Conservation (phyloP, 1,140 invertebrate species). For the Caerostris darwini region DNA sequence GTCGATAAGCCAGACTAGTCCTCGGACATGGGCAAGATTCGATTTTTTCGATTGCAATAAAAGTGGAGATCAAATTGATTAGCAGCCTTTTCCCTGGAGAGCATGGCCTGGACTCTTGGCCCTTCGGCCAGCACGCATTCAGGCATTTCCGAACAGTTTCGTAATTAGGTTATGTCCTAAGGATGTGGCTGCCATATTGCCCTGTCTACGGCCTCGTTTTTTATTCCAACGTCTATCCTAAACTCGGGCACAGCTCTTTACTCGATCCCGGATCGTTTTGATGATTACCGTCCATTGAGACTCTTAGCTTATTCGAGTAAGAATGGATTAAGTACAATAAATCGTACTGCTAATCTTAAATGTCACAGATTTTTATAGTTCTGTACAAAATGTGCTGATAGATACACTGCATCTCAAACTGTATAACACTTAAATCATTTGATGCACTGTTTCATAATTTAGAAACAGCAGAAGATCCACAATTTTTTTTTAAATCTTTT, state of each 20-base stretch:
- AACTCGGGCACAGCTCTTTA: slow-evolving; percentile 29
- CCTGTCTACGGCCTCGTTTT: slow-evolving; percentile 49
- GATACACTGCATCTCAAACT: too few species aligned
- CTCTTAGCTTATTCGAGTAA: slow-evolving; percentile 29
- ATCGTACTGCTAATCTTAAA: neutral
- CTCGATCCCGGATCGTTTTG: neutral
- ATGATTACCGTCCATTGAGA: slow-evolving; percentile 51
- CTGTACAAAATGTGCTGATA: neutral
- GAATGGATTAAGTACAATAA: slow-evolving; percentile 19
- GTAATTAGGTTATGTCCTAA: slow-evolving; percentile 71
- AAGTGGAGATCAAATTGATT: slow-evolving; percentile 77
- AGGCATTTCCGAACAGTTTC: slow-evolving; percentile 17
- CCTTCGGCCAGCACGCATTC: slow-evolving; percentile 68
- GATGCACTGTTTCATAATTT: too few species aligned
- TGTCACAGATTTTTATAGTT: neutral
- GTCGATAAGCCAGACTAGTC: slow-evolving; percentile 67
- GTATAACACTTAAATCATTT: too few species aligned
- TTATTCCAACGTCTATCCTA: slow-evolving; percentile 32
- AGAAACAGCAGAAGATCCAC: too few species aligned
- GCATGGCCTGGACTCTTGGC: slow-evolving; percentile 27
- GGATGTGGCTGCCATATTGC: slow-evolving; percentile 46
- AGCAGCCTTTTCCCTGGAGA: slow-evolving; percentile 57
- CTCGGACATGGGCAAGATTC: slow-evolving; percentile 73
- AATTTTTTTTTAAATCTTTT: too few species aligned
- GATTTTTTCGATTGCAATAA: slow-evolving; percentile 77